Evolutionary conservation across 92 coral and sea anemone species (phyloP).

Genomic region (Chrysogorgia sp.): DNA sequence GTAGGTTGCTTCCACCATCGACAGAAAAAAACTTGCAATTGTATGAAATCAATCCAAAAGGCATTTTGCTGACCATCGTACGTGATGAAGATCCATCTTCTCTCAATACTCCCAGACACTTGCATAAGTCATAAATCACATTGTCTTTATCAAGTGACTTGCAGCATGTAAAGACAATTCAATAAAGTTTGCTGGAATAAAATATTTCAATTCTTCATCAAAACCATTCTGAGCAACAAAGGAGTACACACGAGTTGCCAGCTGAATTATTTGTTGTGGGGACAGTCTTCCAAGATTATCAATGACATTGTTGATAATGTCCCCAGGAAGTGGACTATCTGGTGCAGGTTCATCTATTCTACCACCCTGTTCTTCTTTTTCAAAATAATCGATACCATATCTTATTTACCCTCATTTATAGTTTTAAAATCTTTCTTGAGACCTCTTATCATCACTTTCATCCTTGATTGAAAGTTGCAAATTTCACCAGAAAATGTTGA

Average conservation of each 20-base stretch:
- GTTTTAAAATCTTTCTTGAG: too few species aligned
- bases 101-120: conserved; percentile 26
- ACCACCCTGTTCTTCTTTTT: too few species aligned
- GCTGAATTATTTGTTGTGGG: conserved; percentile 16
- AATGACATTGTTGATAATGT: conserved; percentile 23
- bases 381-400: too few species aligned
- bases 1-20: conserved; percentile 48
- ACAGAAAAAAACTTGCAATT: conserved; percentile 50
- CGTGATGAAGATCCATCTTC: conserved; percentile 32
- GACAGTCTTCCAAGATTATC: background rate
- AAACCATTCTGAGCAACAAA: conserved; percentile 17
- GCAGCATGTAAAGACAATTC: conserved; percentile 26
- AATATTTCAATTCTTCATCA: conserved; percentile 22
- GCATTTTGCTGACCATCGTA: conserved; percentile 47
- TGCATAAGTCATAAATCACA: conserved; percentile 30
- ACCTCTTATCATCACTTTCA: too few species aligned
- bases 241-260: conserved; percentile 13
- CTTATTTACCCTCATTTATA: too few species aligned
- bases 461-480: too few species aligned
- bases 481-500: too few species aligned
- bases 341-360: too few species aligned
- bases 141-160: conserved; percentile 37
- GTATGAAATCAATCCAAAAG: conserved; percentile 52
- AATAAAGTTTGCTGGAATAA: conserved; percentile 18
- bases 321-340: too few species aligned